Conservation (phyloP, 2,113 vertebrate genomes). For the Dasyornis broadbenti region DNA sequence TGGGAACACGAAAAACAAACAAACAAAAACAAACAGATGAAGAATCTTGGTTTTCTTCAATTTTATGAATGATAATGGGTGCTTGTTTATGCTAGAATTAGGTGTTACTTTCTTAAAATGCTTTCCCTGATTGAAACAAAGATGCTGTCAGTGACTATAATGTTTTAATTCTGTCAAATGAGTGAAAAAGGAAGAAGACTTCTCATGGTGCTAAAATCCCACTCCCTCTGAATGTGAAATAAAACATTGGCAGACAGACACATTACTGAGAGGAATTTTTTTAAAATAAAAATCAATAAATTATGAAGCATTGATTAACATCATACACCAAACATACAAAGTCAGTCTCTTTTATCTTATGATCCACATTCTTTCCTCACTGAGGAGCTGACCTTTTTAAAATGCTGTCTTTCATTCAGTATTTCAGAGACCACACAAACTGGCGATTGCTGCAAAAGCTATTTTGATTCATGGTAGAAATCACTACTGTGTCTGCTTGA, state of each 20-base stretch:
- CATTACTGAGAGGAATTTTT: background rate
- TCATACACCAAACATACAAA: background rate
- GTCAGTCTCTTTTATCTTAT: background rate
- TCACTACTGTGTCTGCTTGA: background rate
- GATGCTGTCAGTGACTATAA: background rate
- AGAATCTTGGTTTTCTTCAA: background rate
- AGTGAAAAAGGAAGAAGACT: background rate
- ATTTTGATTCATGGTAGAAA: background rate
- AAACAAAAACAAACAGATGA: background rate
- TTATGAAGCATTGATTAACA: background rate
- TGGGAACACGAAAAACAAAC: background rate
- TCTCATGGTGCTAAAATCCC: background rate
- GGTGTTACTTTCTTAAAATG: background rate
- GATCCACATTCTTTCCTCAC: background rate
- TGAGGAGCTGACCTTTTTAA: background rate
- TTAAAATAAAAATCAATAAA: background rate
- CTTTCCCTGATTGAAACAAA: background rate
- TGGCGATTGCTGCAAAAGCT: fast-evolving
- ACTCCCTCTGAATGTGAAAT: background rate
- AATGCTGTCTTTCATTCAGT: background rate
- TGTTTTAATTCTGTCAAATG: background rate
- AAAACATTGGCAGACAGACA: background rate
- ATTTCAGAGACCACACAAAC: background rate
- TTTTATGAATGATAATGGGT: background rate
- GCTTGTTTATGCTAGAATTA: background rate